These are phyloP conservation scores for Labroides dimidiatus DNA, from an alignment of 2,797 vertebrate genomes.

Conservation along the genomic window DNA sequence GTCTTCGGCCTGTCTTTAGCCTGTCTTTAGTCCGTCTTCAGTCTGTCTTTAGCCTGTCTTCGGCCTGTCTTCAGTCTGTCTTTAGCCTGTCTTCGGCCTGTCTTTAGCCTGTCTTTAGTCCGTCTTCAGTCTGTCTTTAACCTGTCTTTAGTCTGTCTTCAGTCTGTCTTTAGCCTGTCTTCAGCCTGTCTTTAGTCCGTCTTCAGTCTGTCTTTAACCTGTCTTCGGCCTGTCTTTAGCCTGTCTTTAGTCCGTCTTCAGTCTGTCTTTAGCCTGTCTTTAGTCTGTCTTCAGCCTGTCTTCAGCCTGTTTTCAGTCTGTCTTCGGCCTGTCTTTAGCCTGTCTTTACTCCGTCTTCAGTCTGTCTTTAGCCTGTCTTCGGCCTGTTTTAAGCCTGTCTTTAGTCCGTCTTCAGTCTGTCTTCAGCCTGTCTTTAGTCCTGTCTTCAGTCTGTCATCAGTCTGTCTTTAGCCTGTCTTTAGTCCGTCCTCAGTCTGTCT, in stretches of 20 bases:
- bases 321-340: slow-evolving; percentile 1
- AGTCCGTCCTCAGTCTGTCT: background rate
- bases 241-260: too few species aligned
- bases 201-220: background rate
- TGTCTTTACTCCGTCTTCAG: background rate
- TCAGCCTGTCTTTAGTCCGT: background rate
- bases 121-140: slow-evolving; percentile 1
- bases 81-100: background rate
- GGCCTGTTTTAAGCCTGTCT: background rate
- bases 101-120: too few species aligned
- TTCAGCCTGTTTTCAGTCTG: too few species aligned
- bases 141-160: background rate
- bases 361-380: background rate
- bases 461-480: background rate
- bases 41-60: background rate
- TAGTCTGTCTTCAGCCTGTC: background rate
- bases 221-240: background rate
- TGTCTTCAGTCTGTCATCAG: too few species aligned
- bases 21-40: background rate
- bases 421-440: too few species aligned
- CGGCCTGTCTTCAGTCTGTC: background rate
- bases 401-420: background rate
- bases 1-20: slow-evolving; percentile 2
- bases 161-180: too few species aligned
- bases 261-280: background rate